phyloP scores from a whole-genome alignment of 2,888 invertebrate species.

The Cactoblastis cactorum region DNA sequence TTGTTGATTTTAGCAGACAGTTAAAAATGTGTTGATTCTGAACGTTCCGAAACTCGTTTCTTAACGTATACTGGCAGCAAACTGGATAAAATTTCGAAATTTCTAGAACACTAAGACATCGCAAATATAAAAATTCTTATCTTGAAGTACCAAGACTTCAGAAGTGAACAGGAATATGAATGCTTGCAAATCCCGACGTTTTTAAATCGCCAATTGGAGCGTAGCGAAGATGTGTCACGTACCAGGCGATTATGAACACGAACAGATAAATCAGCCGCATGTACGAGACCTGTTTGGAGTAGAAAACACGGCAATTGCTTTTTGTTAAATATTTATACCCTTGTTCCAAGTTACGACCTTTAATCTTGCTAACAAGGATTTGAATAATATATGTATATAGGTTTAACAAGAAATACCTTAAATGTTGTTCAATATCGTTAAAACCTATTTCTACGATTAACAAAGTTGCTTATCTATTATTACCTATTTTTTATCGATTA shows the following conservation, averaged over 20 bases:
- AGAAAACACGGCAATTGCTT: neutral
- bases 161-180: slow-evolving; percentile 15
- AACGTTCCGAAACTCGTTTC: too few species aligned
- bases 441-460: too few species aligned
- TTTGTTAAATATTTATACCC: neutral
- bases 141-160: slow-evolving; percentile 18
- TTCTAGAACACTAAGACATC: too few species aligned
- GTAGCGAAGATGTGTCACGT: slow-evolving; percentile 18
- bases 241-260: slow-evolving; percentile 18
- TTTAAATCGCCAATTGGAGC: slow-evolving; percentile 22
- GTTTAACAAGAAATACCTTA: neutral
- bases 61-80: too few species aligned
- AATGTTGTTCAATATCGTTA: too few species aligned
- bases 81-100: too few species aligned
- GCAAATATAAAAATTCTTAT: neutral
- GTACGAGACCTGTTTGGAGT: neutral
- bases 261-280: slow-evolving; percentile 4
- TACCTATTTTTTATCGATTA: too few species aligned
- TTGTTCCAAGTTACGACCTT: neutral
- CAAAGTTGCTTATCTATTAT: too few species aligned
- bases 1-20: too few species aligned
- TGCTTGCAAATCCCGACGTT: slow-evolving; percentile 19
- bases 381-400: neutral
- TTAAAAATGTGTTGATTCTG: too few species aligned
- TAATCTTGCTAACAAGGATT: neutral